Evolutionary conservation across 2,888 invertebrate genomes (phyloP), one percentile per base, ranked within the genome.

Genomic region (Gymnoscelis rufifasciata): DNA sequence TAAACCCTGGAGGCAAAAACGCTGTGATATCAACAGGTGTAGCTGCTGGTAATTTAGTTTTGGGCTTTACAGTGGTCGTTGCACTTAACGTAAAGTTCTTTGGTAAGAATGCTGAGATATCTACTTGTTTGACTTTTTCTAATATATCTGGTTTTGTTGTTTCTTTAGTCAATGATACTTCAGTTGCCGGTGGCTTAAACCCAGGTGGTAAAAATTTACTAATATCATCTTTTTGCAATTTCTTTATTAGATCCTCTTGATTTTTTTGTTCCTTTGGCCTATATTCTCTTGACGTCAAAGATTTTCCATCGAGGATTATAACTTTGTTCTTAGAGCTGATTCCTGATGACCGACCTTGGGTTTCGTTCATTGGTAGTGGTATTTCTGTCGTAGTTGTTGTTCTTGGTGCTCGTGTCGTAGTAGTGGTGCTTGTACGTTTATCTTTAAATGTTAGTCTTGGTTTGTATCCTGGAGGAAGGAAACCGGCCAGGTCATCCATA

Each of bases 181-280:
- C 84, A 26, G 81, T 70, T 40, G 43, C 69, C 15, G 71, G 72
- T 7, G 81, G 66, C 58, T 92, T 93, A 60, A 90, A 94, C 2
- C 92, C 92, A 6, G 92, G 90, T n/a, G 93, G 93, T 51, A 93
- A 75, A 37, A 93, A 84, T 55, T 91, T 89, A 59, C 83, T 90
- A 0, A 91, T 61, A 56, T 91, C 91, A 56, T 91, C 90, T 31
- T 86, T 79, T 60, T 90, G 86, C 7, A 89, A 73, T 68, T 90
- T 83, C 59, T 79, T 76, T 35, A 84, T 67, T 14, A 84, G 38
- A 43, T 84, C 84, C 52, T 88, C 88, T 59, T 78, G 75, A 15
- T 66, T 54, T 42, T 75, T 77, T 28, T 69, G 78, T 51, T 81
- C 78, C 58, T 82, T 86, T 8, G 83, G 83, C 41, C 81, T 89